Evolutionary conservation across 2,113 vertebrate genomes (phyloP).

Genomic region (Clarias magur): DNA sequence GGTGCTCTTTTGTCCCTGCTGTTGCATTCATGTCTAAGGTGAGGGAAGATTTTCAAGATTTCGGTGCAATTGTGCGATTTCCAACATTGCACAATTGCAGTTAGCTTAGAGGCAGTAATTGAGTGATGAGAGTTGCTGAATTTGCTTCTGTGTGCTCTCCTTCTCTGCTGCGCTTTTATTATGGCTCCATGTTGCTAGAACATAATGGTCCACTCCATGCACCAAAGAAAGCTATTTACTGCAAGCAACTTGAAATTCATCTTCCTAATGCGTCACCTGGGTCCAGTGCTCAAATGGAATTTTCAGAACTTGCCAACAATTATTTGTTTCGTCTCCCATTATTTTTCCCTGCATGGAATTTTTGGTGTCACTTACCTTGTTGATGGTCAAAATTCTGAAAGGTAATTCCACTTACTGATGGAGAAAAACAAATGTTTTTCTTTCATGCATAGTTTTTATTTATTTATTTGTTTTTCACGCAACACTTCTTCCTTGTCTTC

Average conservation of each 20-base stretch:
- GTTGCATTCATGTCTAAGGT: background rate
- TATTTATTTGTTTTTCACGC: background rate
- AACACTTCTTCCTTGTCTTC: no score
- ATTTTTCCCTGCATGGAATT: constrained; percentile 52
- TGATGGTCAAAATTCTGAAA: constrained; percentile 55
- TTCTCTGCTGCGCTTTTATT: background rate
- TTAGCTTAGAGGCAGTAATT: background rate
- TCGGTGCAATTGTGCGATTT: background rate
- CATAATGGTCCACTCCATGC: background rate
- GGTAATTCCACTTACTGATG: constrained; percentile 62
- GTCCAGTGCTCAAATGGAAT: constrained; percentile 41
- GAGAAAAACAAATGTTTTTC: constrained; percentile 48
- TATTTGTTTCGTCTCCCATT: constrained; percentile 48
- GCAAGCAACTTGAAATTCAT: constrained; percentile 21
- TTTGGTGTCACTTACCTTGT: constrained; percentile 56
- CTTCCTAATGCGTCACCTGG: constrained; percentile 33
- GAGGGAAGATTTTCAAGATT: background rate
- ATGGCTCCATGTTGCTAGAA: background rate
- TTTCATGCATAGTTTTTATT: background rate
- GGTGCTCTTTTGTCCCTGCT: background rate
- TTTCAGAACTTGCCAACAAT: constrained; percentile 44
- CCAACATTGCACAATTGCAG: background rate
- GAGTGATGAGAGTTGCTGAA: background rate
- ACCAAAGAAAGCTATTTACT: constrained; percentile 28
- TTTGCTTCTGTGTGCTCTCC: background rate